A percentile compares a stretch with the other conserved stretches of the same genome.
Evolutionary conservation across 2,888 invertebrate genomes (phyloP).

Genomic region (Macaria liturata): DNA sequence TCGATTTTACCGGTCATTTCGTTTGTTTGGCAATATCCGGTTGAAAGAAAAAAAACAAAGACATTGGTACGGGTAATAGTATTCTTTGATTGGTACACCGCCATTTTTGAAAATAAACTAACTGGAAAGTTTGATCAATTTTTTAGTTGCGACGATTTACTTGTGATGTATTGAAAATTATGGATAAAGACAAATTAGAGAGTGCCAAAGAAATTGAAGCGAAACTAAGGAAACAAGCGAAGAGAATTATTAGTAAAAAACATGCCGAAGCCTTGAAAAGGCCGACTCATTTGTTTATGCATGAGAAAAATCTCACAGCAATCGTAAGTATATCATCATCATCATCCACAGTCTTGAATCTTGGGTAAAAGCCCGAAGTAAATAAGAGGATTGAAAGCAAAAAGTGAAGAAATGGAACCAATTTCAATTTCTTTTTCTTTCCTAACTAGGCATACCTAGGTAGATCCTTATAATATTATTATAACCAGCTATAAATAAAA

Average conservation of each 20-base stretch:
- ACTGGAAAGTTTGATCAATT: slow-evolving; percentile 38
- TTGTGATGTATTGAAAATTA: slow-evolving; percentile 14
- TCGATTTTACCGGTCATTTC: not conserved
- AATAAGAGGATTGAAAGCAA: too few species aligned
- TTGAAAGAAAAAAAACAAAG: too few species aligned
- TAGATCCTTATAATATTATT: too few species aligned
- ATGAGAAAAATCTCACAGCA: slow-evolving; percentile 80
- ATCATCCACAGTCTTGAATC: too few species aligned
- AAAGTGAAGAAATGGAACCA: too few species aligned
- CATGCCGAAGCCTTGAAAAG: slow-evolving; percentile 50
- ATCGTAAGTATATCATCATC: slow-evolving; percentile 73
- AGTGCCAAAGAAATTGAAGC: slow-evolving; percentile 57
- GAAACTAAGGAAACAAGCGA: slow-evolving; percentile 64
- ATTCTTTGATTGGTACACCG: slow-evolving; percentile 32
- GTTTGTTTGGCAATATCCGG: too few species aligned
- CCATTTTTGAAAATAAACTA: slow-evolving; percentile 46
- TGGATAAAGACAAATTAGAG: slow-evolving; percentile 35
- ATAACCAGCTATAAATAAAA: too few species aligned
- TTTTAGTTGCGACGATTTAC: slow-evolving; percentile 20
- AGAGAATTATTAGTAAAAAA: slow-evolving; percentile 60
- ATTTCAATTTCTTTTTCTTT: too few species aligned
- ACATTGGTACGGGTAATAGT: slow-evolving; percentile 4
- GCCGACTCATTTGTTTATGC: slow-evolving; percentile 80
- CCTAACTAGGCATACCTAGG: too few species aligned
- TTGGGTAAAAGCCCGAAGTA: too few species aligned